Percentiles rank a stretch among this genome's conserved stretches.
Evolutionary conservation across 2,797 vertebrate species (phyloP).

Genomic region (Falco concolor): DNA sequence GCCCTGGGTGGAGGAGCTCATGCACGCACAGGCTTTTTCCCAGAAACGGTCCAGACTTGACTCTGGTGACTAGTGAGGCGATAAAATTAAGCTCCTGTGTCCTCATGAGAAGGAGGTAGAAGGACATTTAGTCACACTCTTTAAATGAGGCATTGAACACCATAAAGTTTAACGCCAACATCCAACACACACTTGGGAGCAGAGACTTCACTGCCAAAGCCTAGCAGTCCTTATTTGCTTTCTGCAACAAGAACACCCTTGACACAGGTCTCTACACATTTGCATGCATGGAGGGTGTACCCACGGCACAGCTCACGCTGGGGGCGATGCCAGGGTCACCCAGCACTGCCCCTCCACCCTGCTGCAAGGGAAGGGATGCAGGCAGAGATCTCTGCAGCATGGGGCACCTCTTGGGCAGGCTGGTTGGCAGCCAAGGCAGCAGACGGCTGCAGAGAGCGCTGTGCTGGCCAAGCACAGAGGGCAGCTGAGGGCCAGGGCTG

Average conservation of each 20-base stretch:
- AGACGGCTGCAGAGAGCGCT: background rate
- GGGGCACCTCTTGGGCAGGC: background rate
- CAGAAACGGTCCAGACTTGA: background rate
- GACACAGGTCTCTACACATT: fast-evolving
- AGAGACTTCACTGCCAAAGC: background rate
- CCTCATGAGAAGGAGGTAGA: background rate
- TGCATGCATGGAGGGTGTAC: fast-evolving
- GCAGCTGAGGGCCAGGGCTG: background rate
- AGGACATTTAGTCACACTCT: background rate
- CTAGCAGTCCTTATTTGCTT: background rate
- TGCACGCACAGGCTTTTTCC: background rate
- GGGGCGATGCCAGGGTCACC: fast-evolving
- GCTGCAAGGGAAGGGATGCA: fast-evolving
- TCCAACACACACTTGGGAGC: background rate
- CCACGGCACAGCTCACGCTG: fast-evolving
- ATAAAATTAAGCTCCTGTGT: background rate
- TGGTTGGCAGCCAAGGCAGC: background rate
- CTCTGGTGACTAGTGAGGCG: background rate
- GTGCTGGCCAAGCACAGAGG: background rate
- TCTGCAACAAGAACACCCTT: fast-evolving
- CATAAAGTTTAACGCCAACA: background rate
- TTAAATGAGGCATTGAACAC: background rate
- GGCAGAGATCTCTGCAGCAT: background rate
- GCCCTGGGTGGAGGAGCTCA: background rate
- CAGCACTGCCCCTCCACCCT: fast-evolving